These are phyloP conservation scores for Euleptes europaea DNA, from an alignment of 2,113 vertebrate species.

Conservation along the genomic window DNA sequence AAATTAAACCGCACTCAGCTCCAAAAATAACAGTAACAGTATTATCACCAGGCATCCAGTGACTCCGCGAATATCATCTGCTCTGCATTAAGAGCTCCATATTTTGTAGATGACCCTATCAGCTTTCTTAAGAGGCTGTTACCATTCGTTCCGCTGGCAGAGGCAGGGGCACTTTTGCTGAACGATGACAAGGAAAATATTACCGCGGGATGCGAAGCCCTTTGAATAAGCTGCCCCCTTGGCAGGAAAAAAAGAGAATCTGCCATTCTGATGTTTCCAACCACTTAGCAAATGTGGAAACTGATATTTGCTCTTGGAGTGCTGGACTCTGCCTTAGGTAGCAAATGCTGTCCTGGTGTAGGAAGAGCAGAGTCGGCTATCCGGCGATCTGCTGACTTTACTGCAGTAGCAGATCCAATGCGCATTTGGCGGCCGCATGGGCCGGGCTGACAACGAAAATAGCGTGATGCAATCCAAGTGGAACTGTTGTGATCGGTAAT, in stretches of 20 bases:
- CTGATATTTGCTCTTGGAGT: background rate
- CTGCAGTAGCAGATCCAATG: background rate
- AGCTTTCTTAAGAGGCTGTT: background rate
- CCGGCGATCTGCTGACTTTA: no score
- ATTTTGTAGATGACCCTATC: constrained; percentile 31
- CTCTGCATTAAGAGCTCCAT: constrained; percentile 6
- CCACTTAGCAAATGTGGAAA: background rate
- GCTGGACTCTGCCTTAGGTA: background rate
- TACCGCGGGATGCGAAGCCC: constrained; percentile 7
- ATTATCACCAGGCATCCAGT: background rate
- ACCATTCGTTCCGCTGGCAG: background rate
- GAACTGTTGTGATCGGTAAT: background rate
- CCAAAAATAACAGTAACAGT: constrained; percentile 12
- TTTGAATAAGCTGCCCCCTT: background rate
- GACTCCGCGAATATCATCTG: constrained; percentile 22
- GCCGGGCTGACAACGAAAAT: background rate
- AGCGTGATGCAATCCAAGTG: background rate
- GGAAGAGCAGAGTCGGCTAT: background rate
- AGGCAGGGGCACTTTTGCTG: background rate
- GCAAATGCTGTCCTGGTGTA: background rate
- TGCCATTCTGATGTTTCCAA: background rate
- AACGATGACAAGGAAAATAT: constrained; percentile 6
- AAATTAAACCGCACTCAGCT: constrained; percentile 14
- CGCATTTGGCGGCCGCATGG: rapidly evolving
- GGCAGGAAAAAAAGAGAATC: background rate